phyloP scores from a whole-genome alignment of 1,140 invertebrate genomes.

The Xylocopa sonorina region DNA sequence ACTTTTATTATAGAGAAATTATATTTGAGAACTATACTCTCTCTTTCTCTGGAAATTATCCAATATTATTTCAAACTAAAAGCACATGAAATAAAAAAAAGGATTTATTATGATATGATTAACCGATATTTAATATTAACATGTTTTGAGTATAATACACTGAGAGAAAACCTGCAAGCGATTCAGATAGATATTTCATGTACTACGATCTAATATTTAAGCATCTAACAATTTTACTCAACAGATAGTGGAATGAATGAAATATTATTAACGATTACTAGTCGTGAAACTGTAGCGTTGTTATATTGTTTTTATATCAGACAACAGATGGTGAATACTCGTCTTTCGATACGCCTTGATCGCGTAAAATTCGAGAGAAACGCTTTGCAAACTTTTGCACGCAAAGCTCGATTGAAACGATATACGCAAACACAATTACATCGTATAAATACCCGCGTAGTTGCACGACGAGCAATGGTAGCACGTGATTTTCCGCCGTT shows the following conservation, averaged over 20 bases:
- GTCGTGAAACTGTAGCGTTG: not conserved
- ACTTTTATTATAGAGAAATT: too few relatives aligned
- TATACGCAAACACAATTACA: conserved; percentile 31
- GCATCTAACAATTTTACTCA: not conserved
- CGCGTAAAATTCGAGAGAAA: not conserved
- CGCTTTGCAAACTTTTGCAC: not conserved
- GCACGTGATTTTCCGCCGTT: not conserved
- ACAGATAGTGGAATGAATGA: not conserved
- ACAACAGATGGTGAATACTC: not conserved
- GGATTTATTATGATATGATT: too few relatives aligned
- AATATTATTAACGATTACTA: too few relatives aligned
- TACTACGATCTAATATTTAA: not conserved
- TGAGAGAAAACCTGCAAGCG: too few relatives aligned
- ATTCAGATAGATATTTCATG: too few relatives aligned
- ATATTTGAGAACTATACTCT: too few relatives aligned
- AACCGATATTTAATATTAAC: too few relatives aligned
- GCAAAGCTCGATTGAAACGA: not conserved
- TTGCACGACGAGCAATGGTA: not conserved
- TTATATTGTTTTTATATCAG: too few relatives aligned
- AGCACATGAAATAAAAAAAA: too few relatives aligned
- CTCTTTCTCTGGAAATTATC: too few relatives aligned
- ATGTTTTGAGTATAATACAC: too few relatives aligned
- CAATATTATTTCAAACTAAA: too few relatives aligned
- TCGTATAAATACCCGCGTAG: conserved; percentile 1
- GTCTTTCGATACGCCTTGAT: not conserved